Evolutionary conservation across 92 coral and sea anemone genomes (phyloP), one percentile per base, ranked within the genome.

Genomic region (Umimayanthus chanpuru): DNA sequence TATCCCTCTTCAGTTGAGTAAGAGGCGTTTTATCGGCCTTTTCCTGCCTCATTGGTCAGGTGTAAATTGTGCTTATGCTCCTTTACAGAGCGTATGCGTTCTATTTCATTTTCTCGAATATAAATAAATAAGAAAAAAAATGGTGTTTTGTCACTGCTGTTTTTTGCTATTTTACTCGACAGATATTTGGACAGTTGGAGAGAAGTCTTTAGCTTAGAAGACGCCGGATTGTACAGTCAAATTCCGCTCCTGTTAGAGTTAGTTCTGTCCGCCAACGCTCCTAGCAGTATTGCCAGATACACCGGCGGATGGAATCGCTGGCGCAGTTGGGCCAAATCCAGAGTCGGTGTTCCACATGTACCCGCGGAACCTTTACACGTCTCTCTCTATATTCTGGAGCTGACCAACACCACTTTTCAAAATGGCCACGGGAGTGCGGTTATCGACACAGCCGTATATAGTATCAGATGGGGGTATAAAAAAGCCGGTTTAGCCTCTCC

Each of bases 371-470:
- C 87, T 2, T 40, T 81, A 15, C 73, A 40, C 56, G 75, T 82
- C 36, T 58, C 86, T 30, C 41, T 86, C 1, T 89, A 58, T 85
- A 85, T 76, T 53, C 32, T 89, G 67, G 89, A 89, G 38, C 29
- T 80, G 2, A 80, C 92, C 61, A 71, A 85, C 53, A 56, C 89
- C 26, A 55, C 88, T 76, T 64, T 79, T 30, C 68, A 68, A 6
- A 47, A 20, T n/a, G 70, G 49, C 18, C 66, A 80, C n/a, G 82
- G 82, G 21, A 79, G 82, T 79, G 36, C 67, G 16, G 39, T 79
- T 25, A 77, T 88, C 16, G 90, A 88, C 55, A 80, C 90, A 25
- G 92, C n/a, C n/a, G n/a, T 89, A 38, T 89, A 85, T 50, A 89
- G 92, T 55, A 89, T 89, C 7, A 47, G 89, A 70, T 89, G 86